Conservation (phyloP, 2,113 vertebrate species). For the Misgurnus anguillicaudatus region DNA sequence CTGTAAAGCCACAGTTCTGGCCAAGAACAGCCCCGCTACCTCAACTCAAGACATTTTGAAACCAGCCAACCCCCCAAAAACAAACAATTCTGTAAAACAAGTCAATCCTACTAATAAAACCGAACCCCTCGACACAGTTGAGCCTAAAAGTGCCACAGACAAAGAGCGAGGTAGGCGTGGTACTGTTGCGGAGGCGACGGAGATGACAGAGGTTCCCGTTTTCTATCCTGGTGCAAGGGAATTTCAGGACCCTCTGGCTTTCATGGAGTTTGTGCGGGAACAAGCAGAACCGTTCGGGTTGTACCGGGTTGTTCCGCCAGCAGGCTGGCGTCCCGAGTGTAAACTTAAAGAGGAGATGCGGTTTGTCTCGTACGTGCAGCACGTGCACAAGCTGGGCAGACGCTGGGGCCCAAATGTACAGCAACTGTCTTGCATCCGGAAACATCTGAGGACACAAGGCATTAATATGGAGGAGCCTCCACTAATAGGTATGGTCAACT, state of each 20-base stretch:
- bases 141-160: conserved; percentile 64
- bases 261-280: conserved; percentile 83
- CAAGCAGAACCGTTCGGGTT: conserved; percentile 84
- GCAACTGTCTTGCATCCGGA: conserved; percentile 89
- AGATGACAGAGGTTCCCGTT: conserved; percentile 86
- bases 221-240: conserved; percentile 83
- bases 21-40: conserved; percentile 76
- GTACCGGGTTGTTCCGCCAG: conserved; percentile 86
- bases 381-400: conserved; percentile 88
- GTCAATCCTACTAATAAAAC: conserved; percentile 4
- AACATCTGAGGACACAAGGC: conserved; percentile 92
- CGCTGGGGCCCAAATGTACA: conserved; percentile 92
- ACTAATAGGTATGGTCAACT: conserved; percentile 81
- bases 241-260: conserved; percentile 87
- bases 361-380: conserved; percentile 89
- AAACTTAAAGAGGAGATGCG: conserved; percentile 92
- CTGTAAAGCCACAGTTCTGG: conserved; percentile 65
- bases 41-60: conserved; percentile 75
- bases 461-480: conserved; percentile 91
- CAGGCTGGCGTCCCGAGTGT: conserved; percentile 89
- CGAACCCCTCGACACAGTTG: conserved; percentile 75
- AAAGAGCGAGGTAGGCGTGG: conserved; percentile 73
- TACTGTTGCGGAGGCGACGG: conserved; percentile 72
- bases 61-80: conserved; percentile 46
- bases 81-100: conserved; percentile 22